These are phyloP conservation scores for Scaptomyza pallida DNA, from an alignment of 1,140 invertebrate species.

Conservation along the genomic window DNA sequence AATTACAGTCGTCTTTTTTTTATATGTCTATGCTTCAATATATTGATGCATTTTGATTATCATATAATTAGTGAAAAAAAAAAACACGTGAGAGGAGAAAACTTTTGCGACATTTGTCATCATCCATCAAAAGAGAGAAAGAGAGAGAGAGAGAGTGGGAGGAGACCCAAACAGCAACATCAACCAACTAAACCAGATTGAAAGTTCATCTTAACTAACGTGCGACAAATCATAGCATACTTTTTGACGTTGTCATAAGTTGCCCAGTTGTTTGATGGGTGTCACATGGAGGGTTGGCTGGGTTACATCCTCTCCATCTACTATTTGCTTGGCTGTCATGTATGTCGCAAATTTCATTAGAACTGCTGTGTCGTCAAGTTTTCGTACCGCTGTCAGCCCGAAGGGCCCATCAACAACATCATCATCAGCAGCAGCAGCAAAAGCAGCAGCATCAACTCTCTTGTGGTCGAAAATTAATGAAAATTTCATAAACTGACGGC, in stretches of 20 bases:
- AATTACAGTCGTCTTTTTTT: constrained; percentile 47
- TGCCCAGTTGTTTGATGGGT: constrained; percentile 40
- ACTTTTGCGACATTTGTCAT: constrained; percentile 64
- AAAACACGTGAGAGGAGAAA: neutral
- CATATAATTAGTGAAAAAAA: constrained; percentile 62
- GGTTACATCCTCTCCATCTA: neutral
- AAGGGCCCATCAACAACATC: constrained; percentile 59
- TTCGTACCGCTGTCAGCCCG: constrained; percentile 75
- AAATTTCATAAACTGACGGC: constrained; percentile 79
- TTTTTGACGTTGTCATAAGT: constrained; percentile 70
- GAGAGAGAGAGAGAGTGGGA: too few relatives aligned
- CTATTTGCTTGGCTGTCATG: constrained; percentile 55
- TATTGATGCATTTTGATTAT: constrained; percentile 75
- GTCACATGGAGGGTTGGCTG: constrained; percentile 11
- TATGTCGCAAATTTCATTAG: constrained; percentile 80
- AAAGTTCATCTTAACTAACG: constrained; percentile 40
- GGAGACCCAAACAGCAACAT: neutral
- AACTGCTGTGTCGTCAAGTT: constrained; percentile 79
- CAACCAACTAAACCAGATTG: constrained; percentile 15
- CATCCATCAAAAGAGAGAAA: constrained; percentile 38
- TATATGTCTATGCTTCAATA: neutral
- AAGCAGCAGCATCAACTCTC: constrained; percentile 60
- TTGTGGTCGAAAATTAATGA: constrained; percentile 81
- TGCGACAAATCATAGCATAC: constrained; percentile 62
- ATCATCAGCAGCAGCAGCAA: constrained; percentile 20